These are phyloP conservation scores for Propsilocerus akamusi DNA, from an alignment of 1,140 invertebrate species.

Conservation along the genomic window DNA sequence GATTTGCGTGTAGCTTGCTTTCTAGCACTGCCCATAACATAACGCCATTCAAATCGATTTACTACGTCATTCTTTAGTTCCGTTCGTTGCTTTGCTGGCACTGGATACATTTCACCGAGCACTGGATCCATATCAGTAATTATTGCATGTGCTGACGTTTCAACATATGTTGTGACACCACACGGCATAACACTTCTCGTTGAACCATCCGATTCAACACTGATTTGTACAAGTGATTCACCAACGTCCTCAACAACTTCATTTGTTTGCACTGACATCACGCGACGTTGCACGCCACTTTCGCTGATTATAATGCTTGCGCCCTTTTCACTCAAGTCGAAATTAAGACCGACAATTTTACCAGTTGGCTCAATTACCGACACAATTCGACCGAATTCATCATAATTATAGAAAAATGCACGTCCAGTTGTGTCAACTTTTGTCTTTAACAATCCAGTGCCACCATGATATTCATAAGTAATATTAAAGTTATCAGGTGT, in stretches of 20 bases:
- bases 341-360: conserved; percentile 64
- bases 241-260: conserved; percentile 63
- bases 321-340: conserved; percentile 74
- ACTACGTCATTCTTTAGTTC: conserved; percentile 78
- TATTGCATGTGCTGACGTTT: conserved; percentile 69
- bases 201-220: conserved; percentile 61
- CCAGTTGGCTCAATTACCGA: conserved; percentile 84
- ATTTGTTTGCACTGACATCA: conserved; percentile 72
- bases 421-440: conserved; percentile 78
- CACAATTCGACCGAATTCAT: conserved; percentile 80
- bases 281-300: conserved; percentile 61
- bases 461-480: conserved; percentile 82
- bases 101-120: conserved; percentile 72
- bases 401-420: conserved; percentile 88
- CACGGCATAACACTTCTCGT: conserved; percentile 62
- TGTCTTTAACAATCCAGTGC: conserved; percentile 70
- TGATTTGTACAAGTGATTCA: conserved; percentile 60
- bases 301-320: conserved; percentile 69
- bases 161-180: conserved; percentile 65
- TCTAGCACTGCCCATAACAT: conserved; percentile 54
- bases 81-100: conserved; percentile 73
- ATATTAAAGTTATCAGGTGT: conserved; percentile 83
- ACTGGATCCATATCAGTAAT: conserved; percentile 65
- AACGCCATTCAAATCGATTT: conserved; percentile 89
- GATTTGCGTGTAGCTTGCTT: conserved; percentile 39